Conservation (phyloP, 2,888 invertebrate species). For the Notodonta ziczac region DNA sequence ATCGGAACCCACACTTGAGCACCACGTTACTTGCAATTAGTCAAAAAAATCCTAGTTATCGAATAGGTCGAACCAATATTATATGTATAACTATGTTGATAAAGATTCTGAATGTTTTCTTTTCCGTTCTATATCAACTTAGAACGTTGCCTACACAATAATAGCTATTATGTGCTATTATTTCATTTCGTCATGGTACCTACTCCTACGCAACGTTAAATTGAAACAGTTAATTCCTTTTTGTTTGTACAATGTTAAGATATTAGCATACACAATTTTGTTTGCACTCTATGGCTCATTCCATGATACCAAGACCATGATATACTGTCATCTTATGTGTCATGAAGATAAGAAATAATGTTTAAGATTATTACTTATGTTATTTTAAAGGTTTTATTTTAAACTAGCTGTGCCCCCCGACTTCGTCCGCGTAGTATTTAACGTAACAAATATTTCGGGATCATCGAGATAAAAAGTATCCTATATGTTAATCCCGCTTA, state of each 20-base stretch:
- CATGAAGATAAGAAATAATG: slow-evolving; percentile 11
- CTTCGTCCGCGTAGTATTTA: too few relatives aligned
- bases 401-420: too few relatives aligned
- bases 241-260: slow-evolving; percentile 12
- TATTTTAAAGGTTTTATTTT: too few relatives aligned
- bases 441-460: too few relatives aligned
- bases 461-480: too few relatives aligned
- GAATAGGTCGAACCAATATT: too few relatives aligned
- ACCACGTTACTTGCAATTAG: too few relatives aligned
- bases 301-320: not conserved
- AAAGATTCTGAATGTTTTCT: slow-evolving; percentile 1
- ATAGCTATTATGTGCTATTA: slow-evolving; percentile 9
- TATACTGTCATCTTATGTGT: slow-evolving; percentile 21
- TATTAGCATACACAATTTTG: slow-evolving; percentile 15
- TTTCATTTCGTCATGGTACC: not conserved
- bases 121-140: not conserved
- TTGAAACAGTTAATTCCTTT: not conserved
- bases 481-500: too few relatives aligned
- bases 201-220: slow-evolving; percentile 10
- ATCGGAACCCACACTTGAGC: too few relatives aligned
- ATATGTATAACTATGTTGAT: not conserved
- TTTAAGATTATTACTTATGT: too few relatives aligned
- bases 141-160: not conserved
- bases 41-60: too few relatives aligned
- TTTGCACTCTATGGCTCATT: slow-evolving; percentile 27